A percentile compares a stretch with the other conserved stretches of the same genome.
phyloP scores from a whole-genome alignment of 2,113 vertebrate species.

The Corythaeola cristata region DNA sequence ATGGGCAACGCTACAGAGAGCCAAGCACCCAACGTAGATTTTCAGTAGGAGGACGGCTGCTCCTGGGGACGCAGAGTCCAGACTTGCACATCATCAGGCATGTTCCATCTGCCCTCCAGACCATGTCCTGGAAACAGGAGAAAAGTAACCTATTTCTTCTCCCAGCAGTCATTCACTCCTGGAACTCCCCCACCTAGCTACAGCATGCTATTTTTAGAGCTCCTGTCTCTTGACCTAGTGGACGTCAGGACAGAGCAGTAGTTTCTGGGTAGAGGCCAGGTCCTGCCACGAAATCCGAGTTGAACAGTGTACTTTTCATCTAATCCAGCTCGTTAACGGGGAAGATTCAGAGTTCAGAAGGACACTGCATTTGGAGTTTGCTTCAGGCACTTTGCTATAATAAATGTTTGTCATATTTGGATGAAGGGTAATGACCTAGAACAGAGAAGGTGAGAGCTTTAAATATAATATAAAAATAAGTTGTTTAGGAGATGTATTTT shows the following conservation, averaged over 20 bases:
- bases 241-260: neutral
- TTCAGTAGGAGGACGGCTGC: neutral
- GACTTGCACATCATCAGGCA: neutral
- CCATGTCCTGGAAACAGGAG: neutral
- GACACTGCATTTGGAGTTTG: neutral
- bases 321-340: neutral
- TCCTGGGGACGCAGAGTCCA: neutral
- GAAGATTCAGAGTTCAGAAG: neutral
- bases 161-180: neutral
- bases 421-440: neutral
- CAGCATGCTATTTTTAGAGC: conserved; percentile 38
- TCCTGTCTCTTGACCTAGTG: neutral
- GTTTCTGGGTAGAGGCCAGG: neutral
- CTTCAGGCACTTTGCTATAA: neutral
- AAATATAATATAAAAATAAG: neutral
- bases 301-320: neutral
- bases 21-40: fast-evolving
- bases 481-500: neutral
- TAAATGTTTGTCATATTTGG: neutral
- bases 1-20: fast-evolving
- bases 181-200: conserved; percentile 4
- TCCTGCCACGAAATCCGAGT: neutral
- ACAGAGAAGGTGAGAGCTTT: neutral
- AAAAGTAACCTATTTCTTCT: neutral
- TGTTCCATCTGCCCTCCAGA: neutral